phyloP scores from a whole-genome alignment of 92 coral and sea anemone species.

The Nematostella vectensis region DNA sequence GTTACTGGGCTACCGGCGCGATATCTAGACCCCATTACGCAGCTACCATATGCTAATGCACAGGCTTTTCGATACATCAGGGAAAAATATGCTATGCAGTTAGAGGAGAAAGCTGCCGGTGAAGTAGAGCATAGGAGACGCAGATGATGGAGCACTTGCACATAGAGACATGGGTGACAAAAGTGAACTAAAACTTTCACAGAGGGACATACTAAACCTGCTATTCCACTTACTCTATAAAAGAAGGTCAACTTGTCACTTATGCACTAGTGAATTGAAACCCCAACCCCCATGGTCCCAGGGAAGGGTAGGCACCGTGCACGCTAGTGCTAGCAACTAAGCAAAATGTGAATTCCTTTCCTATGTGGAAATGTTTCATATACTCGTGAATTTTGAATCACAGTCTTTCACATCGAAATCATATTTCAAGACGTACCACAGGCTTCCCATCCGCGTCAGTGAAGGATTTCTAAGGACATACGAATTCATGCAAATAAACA shows the following conservation, averaged over 20 bases:
- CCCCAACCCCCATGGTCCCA: too few relatives aligned
- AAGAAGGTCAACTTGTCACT: background rate
- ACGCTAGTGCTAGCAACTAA: too few relatives aligned
- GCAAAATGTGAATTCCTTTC: too few relatives aligned
- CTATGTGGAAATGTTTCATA: too few relatives aligned
- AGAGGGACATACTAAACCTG: background rate
- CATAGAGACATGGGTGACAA: background rate
- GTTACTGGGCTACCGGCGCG: slow-evolving; percentile 84
- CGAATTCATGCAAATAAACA: too few relatives aligned
- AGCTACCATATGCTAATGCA: slow-evolving; percentile 74
- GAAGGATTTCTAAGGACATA: too few relatives aligned
- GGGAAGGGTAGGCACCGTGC: background rate
- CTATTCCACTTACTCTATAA: background rate
- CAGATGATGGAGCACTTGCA: slow-evolving; percentile 7
- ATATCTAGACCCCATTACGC: slow-evolving; percentile 83
- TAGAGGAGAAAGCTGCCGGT: slow-evolving; percentile 43
- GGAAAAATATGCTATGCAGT: slow-evolving; percentile 76
- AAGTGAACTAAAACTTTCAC: too few relatives aligned
- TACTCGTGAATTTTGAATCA: too few relatives aligned
- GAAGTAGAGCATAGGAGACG: slow-evolving; percentile 55
- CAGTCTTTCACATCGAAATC: too few relatives aligned
- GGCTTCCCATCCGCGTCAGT: too few relatives aligned
- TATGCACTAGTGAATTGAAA: background rate
- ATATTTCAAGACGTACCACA: too few relatives aligned
- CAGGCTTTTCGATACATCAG: slow-evolving; percentile 91